These are phyloP conservation scores for Bombus superbus DNA, from an alignment of 1,140 invertebrate species.

Conservation along the genomic window DNA sequence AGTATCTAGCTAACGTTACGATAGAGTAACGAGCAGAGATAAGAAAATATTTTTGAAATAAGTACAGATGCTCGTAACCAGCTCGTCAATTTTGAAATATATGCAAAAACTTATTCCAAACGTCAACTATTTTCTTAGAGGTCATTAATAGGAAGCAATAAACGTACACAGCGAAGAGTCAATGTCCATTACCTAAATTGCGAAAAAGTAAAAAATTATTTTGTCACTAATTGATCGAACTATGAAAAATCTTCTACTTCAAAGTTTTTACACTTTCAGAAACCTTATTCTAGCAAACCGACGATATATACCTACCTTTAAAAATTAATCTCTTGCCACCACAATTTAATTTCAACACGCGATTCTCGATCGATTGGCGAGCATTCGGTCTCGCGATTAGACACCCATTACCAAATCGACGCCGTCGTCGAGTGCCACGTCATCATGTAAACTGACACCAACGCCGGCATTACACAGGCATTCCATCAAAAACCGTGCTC, in stretches of 20 bases:
- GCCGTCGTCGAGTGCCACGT: background rate
- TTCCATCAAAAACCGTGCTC: background rate
- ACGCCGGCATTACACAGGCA: background rate
- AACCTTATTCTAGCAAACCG: too few relatives aligned
- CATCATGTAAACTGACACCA: background rate
- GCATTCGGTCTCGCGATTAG: slow-evolving; percentile 11
- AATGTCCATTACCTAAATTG: background rate
- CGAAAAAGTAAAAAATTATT: too few relatives aligned
- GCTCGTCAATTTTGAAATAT: too few relatives aligned
- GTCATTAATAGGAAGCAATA: too few relatives aligned
- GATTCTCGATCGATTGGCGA: background rate
- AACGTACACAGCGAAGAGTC: too few relatives aligned
- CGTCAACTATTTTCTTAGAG: too few relatives aligned
- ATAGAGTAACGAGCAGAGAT: background rate
- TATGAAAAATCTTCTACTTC: too few relatives aligned
- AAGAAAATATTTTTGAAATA: too few relatives aligned
- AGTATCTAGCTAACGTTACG: background rate
- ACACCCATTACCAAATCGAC: slow-evolving; percentile 34
- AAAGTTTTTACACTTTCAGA: too few relatives aligned
- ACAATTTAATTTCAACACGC: background rate
- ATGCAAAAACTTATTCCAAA: too few relatives aligned
- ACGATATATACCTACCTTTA: background rate
- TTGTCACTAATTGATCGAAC: too few relatives aligned
- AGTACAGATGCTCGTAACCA: too few relatives aligned
- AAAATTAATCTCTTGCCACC: background rate